These are phyloP conservation scores for Mystacides longicornis DNA, from an alignment of 2,888 invertebrate species.

Conservation along the genomic window DNA sequence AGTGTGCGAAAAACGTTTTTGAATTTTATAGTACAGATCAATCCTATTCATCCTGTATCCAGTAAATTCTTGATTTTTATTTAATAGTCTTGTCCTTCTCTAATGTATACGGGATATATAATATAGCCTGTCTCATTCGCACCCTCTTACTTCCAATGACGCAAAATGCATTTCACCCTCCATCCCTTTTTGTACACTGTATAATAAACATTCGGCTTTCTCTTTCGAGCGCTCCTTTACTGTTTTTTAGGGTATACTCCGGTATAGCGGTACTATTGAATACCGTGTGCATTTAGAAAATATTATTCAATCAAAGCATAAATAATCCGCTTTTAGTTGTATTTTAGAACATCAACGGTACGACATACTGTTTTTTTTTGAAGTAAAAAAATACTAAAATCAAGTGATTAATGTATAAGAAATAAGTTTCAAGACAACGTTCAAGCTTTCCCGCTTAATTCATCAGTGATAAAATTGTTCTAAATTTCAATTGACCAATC, in stretches of 20 bases:
- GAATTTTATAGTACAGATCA: no score
- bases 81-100: constrained; percentile 21
- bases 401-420: no score
- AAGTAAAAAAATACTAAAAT: no score
- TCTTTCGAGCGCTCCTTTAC: constrained; percentile 21
- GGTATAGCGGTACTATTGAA: constrained; percentile 1
- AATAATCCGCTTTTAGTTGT: no score
- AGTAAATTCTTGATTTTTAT: constrained; percentile 21
- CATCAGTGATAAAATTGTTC: no score
- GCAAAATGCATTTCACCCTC: constrained; percentile 25
- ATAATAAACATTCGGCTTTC: constrained; percentile 11
- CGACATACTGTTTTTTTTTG: no score
- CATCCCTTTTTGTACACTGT: constrained; percentile 19
- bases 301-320: background rate
- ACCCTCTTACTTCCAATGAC: constrained; percentile 19
- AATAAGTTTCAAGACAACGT: no score
- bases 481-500: no score
- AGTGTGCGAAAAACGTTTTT: no score
- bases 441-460: no score
- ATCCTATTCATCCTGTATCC: background rate
- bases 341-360: no score
- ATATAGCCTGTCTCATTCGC: constrained; percentile 20
- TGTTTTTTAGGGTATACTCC: constrained; percentile 24
- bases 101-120: constrained; percentile 20
- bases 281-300: background rate